Base-by-base conservation (phyloP, 2,113 vertebrate species). In the Bufo bufo region DNA sequence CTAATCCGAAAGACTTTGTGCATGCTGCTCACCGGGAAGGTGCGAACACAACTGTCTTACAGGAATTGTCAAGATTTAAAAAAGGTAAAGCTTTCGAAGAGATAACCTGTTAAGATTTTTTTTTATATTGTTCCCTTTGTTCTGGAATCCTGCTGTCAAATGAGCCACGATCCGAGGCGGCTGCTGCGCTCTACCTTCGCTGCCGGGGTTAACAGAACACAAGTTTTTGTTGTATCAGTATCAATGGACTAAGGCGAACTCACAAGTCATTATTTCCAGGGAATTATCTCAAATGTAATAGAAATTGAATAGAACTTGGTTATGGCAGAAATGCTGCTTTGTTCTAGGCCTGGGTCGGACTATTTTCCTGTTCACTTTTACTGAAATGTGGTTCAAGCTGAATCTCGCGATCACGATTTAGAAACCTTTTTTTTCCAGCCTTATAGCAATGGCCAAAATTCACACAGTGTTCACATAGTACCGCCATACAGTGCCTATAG, bases 51-150 rank as follows among this genome's bases (percentile, higher is more conserved):
- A 90, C 77, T 82, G 79, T 6, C 58, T 72, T 80, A 52, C 77
- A 86, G 43, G 77, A 84, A 14, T 52, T 50, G 43, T 14, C 84
- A 77, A 52, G 87, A 77, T 82, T 49, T 45, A 91, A 86, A 56
- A 90, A 91, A 90, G 91, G 87, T 92, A 82, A 66, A 91, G 91
- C 92, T 92, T 79, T 88, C 59, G 81, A 47, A 72, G 20, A 23
- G 4, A 47, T 43, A 66, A 82, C 59, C 78, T 43, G 54, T 5
- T 47, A 82, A 63, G 43, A 63, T 50, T 82, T 83, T 82, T 83
- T 1, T 6, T 82, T 58, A 89, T 58, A 84, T 90, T 50, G 4
- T 19, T 87, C 17, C 17, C 77, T 81, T 69, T 19, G 65, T 59
- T 45, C 54, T 23, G 20, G 63, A 86, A 77, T 86, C 66, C 82